Evolutionary conservation across 2,113 vertebrate genomes (phyloP).

Genomic region (Urocolius indicus): DNA sequence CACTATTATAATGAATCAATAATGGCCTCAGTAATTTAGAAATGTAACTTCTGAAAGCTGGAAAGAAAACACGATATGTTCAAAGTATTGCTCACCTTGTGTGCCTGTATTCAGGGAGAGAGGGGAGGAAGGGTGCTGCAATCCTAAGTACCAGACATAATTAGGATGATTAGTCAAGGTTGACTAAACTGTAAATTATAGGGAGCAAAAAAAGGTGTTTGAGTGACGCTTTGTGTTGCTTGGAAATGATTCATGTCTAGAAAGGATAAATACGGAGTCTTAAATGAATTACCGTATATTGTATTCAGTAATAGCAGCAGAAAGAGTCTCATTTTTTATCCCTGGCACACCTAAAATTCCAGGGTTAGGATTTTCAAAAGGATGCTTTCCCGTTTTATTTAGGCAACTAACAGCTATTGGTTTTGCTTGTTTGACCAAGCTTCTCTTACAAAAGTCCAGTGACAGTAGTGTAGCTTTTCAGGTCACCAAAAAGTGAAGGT

Average conservation of each 20-base stretch:
- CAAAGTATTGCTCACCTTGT: not conserved
- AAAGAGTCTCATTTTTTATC: not conserved
- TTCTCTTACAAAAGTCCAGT: not conserved
- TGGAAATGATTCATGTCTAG: conserved; percentile 16
- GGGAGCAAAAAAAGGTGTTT: not conserved
- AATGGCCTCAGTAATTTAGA: not conserved
- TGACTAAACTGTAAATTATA: not conserved
- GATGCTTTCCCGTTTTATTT: not conserved
- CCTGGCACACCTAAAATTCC: not conserved
- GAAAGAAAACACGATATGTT: not conserved
- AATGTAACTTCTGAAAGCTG: not conserved
- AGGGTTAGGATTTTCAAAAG: not conserved
- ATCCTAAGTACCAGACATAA: not conserved
- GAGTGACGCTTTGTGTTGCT: not conserved
- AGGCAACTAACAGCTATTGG: not conserved
- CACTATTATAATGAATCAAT: not conserved
- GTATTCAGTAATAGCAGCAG: not conserved
- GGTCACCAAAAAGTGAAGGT: not conserved
- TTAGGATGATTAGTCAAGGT: not conserved
- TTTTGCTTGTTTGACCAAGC: not conserved
- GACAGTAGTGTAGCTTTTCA: not conserved
- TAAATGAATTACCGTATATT: not conserved
- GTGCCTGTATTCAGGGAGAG: not conserved
- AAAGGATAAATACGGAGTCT: conserved; percentile 1
- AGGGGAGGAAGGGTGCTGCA: not conserved